phyloP scores from a whole-genome alignment of 2,113 vertebrate species.

The Periophthalmodon schlosseri region DNA sequence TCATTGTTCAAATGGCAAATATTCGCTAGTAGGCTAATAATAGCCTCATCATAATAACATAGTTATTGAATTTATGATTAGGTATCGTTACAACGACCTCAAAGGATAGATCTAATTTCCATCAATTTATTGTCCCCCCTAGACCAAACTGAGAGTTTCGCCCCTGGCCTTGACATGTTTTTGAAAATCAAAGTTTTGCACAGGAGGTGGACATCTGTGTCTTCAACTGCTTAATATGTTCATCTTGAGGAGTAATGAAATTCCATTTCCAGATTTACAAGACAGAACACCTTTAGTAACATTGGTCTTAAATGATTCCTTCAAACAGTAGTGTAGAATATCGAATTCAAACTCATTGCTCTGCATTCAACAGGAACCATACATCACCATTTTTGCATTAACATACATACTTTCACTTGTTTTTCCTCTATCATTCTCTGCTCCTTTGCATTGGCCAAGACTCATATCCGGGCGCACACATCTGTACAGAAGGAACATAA shows the following conservation, averaged over 20 bases:
- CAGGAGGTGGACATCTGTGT: conserved; percentile 93
- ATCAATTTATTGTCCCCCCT: too few species aligned
- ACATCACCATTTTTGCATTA: neutral
- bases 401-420: conserved; percentile 83
- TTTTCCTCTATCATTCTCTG: conserved; percentile 97
- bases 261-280: conserved; percentile 95
- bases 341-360: too few species aligned
- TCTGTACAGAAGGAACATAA: neutral
- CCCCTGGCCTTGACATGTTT: conserved; percentile 96
- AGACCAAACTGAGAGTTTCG: too few species aligned
- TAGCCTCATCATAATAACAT: too few species aligned
- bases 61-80: too few species aligned
- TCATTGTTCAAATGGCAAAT: too few species aligned
- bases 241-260: conserved; percentile 93
- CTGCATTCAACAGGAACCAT: too few species aligned
- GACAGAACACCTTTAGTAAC: neutral
- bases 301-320: too few species aligned
- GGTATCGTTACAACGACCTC: too few species aligned
- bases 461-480: conserved; percentile 79
- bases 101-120: too few species aligned
- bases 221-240: conserved; percentile 96
- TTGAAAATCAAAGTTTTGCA: conserved; percentile 94
- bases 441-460: conserved; percentile 94
- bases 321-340: too few species aligned
- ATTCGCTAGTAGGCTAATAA: too few species aligned